Base-by-base conservation (phyloP, 2,113 vertebrate genomes). In the Penelope pileata region DNA sequence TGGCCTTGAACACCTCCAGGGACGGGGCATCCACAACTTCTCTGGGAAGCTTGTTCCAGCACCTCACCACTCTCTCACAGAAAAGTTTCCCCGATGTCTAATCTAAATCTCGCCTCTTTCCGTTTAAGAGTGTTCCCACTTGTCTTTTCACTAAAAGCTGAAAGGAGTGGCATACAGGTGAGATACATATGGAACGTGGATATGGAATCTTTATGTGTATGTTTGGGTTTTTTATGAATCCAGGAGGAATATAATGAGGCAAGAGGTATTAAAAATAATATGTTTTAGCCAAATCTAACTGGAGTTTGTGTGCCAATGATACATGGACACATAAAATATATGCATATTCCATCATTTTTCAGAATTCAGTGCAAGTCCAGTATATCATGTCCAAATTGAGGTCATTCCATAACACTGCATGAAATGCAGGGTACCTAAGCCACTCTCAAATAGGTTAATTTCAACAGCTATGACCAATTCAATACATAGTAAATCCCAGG, bases 211-310 rank as follows among this genome's bases (percentile, higher is more conserved):
- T 66, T 17, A 14, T 76, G 58, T n/a, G n/a, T n/a, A n/a, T n/a
- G n/a, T n/a, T n/a, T n/a, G 22, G 3, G 7, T 13, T 1, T 72
- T 88, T 78, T 66, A 23, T 75, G 38, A 69, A 51, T 86, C 19
- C 17, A 72, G 15, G 17, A 56, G 69, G 12, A 82, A 53, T 40
- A 16, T 7, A 45, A 48, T 40, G 5, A 62, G 3, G 17, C 47
- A 68, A 26, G 8, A 82, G 27, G 16, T 63, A 45, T 85, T 50
- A 94, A 69, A 83, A 58, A 48, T 63, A 42, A 83, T 47, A 95
- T 66, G 4, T 54, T 58, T 5, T 34, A 63, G 24, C 16, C 68
- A 73, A 86, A 59, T 67, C 29, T 82, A 16, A 63, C 26, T 56
- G 21, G 7, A 78, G 6, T 64, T 86, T 45, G 84, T 21, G 19